These are phyloP conservation scores for Eristalis tenax DNA, from an alignment of 2,888 invertebrate genomes.

Conservation along the genomic window DNA sequence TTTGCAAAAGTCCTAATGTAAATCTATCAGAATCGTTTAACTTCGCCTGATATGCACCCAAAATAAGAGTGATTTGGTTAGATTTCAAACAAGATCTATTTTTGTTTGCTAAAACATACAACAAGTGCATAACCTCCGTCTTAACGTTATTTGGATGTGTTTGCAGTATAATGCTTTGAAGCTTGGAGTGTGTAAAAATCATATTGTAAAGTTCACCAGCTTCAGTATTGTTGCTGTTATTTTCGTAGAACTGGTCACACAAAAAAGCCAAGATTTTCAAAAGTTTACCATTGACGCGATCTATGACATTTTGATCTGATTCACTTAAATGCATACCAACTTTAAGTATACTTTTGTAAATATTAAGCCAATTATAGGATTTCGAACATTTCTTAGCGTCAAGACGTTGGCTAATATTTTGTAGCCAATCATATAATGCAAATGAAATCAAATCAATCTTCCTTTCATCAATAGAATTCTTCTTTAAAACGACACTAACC, in stretches of 20 bases:
- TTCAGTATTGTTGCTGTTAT: slow-evolving; percentile 78
- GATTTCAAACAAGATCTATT: slow-evolving; percentile 85
- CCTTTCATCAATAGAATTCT: slow-evolving; percentile 82
- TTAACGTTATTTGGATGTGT: slow-evolving; percentile 80
- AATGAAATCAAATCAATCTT: slow-evolving; percentile 80
- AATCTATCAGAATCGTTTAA: slow-evolving; percentile 87
- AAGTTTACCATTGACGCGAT: slow-evolving; percentile 81
- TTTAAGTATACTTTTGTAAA: slow-evolving; percentile 86
- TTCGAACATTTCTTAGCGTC: slow-evolving; percentile 79
- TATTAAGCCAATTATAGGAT: slow-evolving; percentile 83
- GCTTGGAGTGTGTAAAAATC: slow-evolving; percentile 89
- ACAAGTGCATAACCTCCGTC: slow-evolving; percentile 85
- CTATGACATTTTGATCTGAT: slow-evolving; percentile 73
- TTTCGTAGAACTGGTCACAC: slow-evolving; percentile 83
- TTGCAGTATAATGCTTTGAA: slow-evolving; percentile 85
- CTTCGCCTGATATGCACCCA: slow-evolving; percentile 90
- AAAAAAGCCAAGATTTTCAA: slow-evolving; percentile 83
- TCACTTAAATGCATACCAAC: slow-evolving; percentile 83
- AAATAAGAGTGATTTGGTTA: slow-evolving; percentile 88
- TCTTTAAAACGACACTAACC: slow-evolving; percentile 79
- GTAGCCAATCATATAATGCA: slow-evolving; percentile 79
- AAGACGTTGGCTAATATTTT: slow-evolving; percentile 68
- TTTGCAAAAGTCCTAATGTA: slow-evolving; percentile 85
- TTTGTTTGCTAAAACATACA: slow-evolving; percentile 85
- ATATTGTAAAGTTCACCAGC: slow-evolving; percentile 86